Evolutionary conservation across 2,797 vertebrate species (phyloP).

Genomic region (Pseudochirops corinnae): DNA sequence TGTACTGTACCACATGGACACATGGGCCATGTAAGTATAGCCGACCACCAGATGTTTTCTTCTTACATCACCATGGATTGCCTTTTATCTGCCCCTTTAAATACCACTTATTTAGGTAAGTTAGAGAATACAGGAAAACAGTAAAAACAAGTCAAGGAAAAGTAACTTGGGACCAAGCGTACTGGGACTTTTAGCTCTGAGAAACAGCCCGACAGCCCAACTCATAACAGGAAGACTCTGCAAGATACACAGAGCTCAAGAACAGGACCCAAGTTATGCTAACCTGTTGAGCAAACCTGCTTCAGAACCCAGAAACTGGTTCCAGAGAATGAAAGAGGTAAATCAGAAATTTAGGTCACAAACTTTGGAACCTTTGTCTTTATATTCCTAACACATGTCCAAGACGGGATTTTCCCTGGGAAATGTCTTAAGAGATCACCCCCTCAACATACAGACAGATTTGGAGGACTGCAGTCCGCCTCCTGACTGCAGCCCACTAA

Average conservation of each 20-base stretch:
- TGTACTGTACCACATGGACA: background rate
- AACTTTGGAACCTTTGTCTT: background rate
- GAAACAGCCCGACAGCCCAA: background rate
- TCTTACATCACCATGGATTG: background rate
- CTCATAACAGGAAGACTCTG: background rate
- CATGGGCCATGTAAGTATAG: background rate
- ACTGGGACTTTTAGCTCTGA: background rate
- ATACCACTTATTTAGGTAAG: background rate
- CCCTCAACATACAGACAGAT: background rate
- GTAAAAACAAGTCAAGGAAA: background rate
- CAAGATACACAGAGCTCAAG: background rate
- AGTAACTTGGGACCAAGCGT: background rate
- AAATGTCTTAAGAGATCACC: background rate
- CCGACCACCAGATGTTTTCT: background rate
- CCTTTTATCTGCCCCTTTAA: background rate
- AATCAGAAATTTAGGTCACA: background rate
- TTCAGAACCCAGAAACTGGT: background rate
- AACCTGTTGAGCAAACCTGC: background rate
- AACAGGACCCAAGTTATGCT: background rate
- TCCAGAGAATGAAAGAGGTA: background rate
- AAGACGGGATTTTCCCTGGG: background rate
- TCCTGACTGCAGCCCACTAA: background rate
- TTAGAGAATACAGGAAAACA: background rate
- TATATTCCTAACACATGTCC: background rate
- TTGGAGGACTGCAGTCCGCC: background rate